Base-by-base conservation (phyloP, 2,113 vertebrate genomes). In the Orientallactaga bullata region DNA sequence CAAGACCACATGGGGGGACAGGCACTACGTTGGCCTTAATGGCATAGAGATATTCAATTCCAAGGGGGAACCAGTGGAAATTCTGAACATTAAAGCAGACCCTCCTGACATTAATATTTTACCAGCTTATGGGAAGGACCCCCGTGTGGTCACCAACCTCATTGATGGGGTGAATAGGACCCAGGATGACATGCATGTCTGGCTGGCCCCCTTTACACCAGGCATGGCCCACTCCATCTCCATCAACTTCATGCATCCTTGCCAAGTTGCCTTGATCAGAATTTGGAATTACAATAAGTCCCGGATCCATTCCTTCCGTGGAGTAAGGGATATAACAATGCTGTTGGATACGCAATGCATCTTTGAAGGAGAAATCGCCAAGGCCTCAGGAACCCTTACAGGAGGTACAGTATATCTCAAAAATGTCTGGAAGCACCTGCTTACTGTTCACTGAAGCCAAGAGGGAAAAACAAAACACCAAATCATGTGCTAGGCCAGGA, bases 231-330 rank as follows among this genome's bases (percentile, higher is more conserved):
- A 99, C 97, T 97, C 98, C 23, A 95, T 99, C 95, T 98, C 97
- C 61, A 92, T 99, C 76, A 98, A 99, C 94, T 99, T 99, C 63
- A 96, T 82, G n/a, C 95, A 96, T 37, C 95, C 98, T 23, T 98
- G 98, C 96, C 98, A 99, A 65, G 98, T 99, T 1, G 99, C 99
- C 69, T 99, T 99, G 98, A 99, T 99, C 91, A 99, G 99, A 23
- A 97, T 99, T 84, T 99, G 99, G 99, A 99, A 99, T 98, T 99
- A 99, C 96, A 99, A 99, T 96, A 99, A 99, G 95, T 99, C 99
- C 0, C 99, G 99, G 39, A 99, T 99, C 55, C 99, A 99, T 96
- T 99, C 99, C 21, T 99, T 99, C 97, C 98, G 99, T 2, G 99
- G 99, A 1, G 99, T 98, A 88, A 99, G 98, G 97, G 99, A 99